Evolutionary conservation across 2,797 vertebrate genomes (phyloP), one percentile per base, ranked within the genome.

Genomic region (Scolopax rusticola): DNA sequence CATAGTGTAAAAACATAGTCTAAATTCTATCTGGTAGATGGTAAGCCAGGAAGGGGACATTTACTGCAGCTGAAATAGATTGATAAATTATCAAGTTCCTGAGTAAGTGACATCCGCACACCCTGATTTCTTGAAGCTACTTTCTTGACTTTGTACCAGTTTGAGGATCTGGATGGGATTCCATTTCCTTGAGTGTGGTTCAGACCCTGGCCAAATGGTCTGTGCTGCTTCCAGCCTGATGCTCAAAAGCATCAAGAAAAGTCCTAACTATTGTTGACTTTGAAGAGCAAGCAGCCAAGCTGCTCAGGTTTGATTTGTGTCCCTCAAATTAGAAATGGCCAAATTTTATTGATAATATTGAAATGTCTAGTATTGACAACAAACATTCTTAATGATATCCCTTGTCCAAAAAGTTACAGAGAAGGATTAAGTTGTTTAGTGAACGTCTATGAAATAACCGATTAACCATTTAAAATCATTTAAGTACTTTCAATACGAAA

Each of bases 11-110:
- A 84, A 89, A 8, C 56, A 56, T 41, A 5, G 30, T 61, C 50
- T 85, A 43, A 88, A 81, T 90, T 90, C 56, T 87, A 33, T 21
- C 0, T 38, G 41, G 38, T 69, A 57, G 68, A 36, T 20, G 53
- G 48, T n/a, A 65, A 83, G 30, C 33, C 1, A 9, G 45, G 71
- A 90, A 87, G 79, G 27, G 20, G n/a, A 45, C 53, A 20, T 84
- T 86, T 93, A 40, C 73, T 84, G n/a, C 45, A 69, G 23, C 33
- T 91, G 78, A 89, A 92, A 78, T n/a, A 80, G 77, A 63, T 84
- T 78, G 7, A 88, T 69, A 74, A 88, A 86, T 64, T 57, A 74
- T 5, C 1, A 0, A 84, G 33, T 45, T 92, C 57, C 54, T 71
- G 64, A 79, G 61, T 33, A 73, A 54, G 11, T 51, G 47, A 86